Base-by-base conservation (phyloP, 1,140 invertebrate genomes). In the Drosophila oshimai region DNA sequence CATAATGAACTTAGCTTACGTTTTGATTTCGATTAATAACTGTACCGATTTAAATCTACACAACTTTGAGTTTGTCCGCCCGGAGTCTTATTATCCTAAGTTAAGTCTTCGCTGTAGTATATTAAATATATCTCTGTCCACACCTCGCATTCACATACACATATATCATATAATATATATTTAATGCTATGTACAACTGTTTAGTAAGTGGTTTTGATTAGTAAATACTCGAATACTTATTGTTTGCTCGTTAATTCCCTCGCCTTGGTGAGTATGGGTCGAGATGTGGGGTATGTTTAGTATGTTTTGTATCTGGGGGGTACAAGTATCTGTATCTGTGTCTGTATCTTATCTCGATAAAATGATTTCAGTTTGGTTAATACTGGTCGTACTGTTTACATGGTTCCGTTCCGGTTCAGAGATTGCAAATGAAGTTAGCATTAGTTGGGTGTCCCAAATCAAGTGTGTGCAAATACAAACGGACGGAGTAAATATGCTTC, bases 51-150 rank as follows among this genome's bases (percentile, higher is more conserved):
- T 55, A 62, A 79, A 57, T 75, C 80, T 86, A 86, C 80, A 86
- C 75, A 86, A 86, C 80, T 86, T 86, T 86, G 67, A 86, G 80
- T 86, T 79, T 86, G 49, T 57, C 64, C 74, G 69, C 51, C 47
- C 6, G 47, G 26, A 53, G n/a, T n/a, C 79, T 87, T 87, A 87
- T 26, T 42, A 44, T 42, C 42, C 44, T 58, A 74, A 87, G 44
- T 49, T 81, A 87, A 87, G 81, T 87, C 81, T 87, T 87, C 74
- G 64, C 70, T 62, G 22, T 45, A 50, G 42, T 51, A 61, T 74
- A 71, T 50, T 67, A 57, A 49, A 36, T 49, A 70, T 49, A 58
- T 68, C 34, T 17, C 13, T 45, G 22, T 36, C 17, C 33, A 51
- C 24, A 58, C n/a, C n/a, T n/a, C n/a, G n/a, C n/a, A n/a, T n/a